Evolutionary conservation across 2,113 vertebrate species (phyloP), one percentile per base, ranked within the genome.

Genomic region (Poecilia latipinna): DNA sequence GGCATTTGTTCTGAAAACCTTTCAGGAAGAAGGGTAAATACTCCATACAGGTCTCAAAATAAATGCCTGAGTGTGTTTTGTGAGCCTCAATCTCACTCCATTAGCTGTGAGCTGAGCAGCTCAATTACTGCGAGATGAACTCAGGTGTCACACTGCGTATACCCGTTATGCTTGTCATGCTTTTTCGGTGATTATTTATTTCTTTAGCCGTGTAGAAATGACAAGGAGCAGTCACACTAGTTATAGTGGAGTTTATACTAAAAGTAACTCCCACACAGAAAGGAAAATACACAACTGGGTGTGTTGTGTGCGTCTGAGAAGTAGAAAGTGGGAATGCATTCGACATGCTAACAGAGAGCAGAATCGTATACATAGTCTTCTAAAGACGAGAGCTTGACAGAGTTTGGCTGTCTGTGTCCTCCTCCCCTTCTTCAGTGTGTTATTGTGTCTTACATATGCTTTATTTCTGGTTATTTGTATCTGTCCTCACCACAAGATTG

Each of bases 61-160:
- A 66, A 33, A 74, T 62, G 26, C 60, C 44, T 31, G 12, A 72
- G 44, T 54, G 60, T 70, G 35, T 71, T 77, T 82, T 42, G 42
- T 24, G 65, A 79, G 62, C 31, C 11, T 64, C 42, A 66, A 26
- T 72, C 39, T 74, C 33, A 24, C 68, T 72, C 65, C 57, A 76
- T 86, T 72, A 77, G 61, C 74, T 42, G 57, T 57, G 67, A 69
- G 57, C 28, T 29, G 31, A 61, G 77, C 68, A 35, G 39, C 80
- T 75, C 70, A 82, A 72, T 80, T 77, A 79, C 79, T 78, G 70
- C 12, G 57, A 62, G 70, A 86, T 79, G 77, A 84, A 80, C 76
- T 80, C 65, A 37, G 68, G 68, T 75, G 63, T 82, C 31, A 64
- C 70, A 64, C 62, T 61, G 66, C 75, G 39, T 68, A 26, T 75